Percentiles rank a stretch among this genome's conserved stretches.
phyloP scores from a whole-genome alignment of 2,888 invertebrate species.

The Trichopria drosophilae region DNA sequence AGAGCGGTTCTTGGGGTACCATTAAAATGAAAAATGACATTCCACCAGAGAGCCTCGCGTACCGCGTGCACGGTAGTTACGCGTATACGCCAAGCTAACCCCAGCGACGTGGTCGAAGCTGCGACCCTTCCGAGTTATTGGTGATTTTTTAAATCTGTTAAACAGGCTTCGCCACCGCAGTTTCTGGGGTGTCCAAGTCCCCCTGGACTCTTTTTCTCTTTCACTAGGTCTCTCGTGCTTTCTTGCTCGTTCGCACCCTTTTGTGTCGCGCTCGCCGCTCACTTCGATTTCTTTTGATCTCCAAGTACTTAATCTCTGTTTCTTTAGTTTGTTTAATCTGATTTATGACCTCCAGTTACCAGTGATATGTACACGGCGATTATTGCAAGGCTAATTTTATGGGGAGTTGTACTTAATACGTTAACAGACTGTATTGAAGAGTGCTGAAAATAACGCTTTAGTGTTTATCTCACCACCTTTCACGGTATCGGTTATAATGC shows the following conservation, averaged over 20 bases:
- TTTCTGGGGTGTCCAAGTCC: slow-evolving; percentile 21
- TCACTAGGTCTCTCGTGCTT: slow-evolving; percentile 16
- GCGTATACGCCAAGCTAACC: slow-evolving; percentile 22
- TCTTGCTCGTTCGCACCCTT: slow-evolving; percentile 16
- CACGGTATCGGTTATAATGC: too few relatives aligned
- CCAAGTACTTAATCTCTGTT: too few relatives aligned
- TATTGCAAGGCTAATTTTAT: too few relatives aligned
- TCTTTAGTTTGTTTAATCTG: too few relatives aligned
- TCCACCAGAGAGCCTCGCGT: slow-evolving; percentile 9
- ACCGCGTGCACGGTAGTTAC: background rate
- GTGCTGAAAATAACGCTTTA: too few relatives aligned
- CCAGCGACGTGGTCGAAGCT: slow-evolving; percentile 8
- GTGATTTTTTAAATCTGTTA: slow-evolving; percentile 57
- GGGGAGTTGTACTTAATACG: too few relatives aligned
- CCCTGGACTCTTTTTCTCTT: slow-evolving; percentile 19
- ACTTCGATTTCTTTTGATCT: slow-evolving; percentile 38
- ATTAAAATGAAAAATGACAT: slow-evolving; percentile 60
- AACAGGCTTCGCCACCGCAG: slow-evolving; percentile 48
- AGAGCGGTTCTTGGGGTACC: slow-evolving; percentile 46
- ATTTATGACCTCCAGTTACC: too few relatives aligned
- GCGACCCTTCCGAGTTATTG: slow-evolving; percentile 44
- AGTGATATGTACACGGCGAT: too few relatives aligned
- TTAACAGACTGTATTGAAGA: too few relatives aligned
- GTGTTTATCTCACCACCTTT: too few relatives aligned
- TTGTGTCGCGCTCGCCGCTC: slow-evolving; percentile 44